A percentile compares a stretch with the other conserved stretches of the same genome.
Conservation (phyloP, 2,888 invertebrate genomes). For the Polymixis lichenea region DNA sequence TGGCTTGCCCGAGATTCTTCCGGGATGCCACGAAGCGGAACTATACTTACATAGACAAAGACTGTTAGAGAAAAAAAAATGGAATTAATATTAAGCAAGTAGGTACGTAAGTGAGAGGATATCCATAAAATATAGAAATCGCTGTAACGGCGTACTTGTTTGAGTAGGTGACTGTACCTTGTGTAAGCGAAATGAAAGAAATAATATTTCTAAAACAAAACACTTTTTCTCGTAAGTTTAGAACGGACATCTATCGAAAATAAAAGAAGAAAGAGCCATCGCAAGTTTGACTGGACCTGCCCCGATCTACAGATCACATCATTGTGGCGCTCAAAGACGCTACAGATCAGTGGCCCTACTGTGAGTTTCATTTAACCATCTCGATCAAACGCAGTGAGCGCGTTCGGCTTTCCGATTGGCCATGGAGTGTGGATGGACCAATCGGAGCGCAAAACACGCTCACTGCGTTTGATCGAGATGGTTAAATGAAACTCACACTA, state of each 20-base stretch:
- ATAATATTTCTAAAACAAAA: neutral
- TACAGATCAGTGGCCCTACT: too few relatives aligned
- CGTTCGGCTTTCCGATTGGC: too few relatives aligned
- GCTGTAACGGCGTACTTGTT: neutral
- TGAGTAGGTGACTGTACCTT: neutral
- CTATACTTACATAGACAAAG: neutral
- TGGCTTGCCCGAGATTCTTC: conserved; percentile 1
- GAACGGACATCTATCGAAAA: neutral
- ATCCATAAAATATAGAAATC: too few relatives aligned
- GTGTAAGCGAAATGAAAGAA: neutral
- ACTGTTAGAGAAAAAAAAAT: neutral
- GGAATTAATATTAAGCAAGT: neutral
- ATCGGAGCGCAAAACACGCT: too few relatives aligned
- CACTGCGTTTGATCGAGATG: too few relatives aligned
- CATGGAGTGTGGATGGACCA: too few relatives aligned
- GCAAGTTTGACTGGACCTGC: neutral
- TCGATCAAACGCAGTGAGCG: too few relatives aligned
- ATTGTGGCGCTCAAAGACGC: neutral
- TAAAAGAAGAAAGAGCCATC: neutral
- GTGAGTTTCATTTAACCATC: too few relatives aligned
- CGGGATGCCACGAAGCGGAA: neutral
- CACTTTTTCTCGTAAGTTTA: neutral
- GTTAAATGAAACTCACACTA: too few relatives aligned
- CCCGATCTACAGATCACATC: neutral
- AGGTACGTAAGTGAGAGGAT: neutral